Conservation (phyloP, 2,888 invertebrate species). For the Silvanus unidentatus region DNA sequence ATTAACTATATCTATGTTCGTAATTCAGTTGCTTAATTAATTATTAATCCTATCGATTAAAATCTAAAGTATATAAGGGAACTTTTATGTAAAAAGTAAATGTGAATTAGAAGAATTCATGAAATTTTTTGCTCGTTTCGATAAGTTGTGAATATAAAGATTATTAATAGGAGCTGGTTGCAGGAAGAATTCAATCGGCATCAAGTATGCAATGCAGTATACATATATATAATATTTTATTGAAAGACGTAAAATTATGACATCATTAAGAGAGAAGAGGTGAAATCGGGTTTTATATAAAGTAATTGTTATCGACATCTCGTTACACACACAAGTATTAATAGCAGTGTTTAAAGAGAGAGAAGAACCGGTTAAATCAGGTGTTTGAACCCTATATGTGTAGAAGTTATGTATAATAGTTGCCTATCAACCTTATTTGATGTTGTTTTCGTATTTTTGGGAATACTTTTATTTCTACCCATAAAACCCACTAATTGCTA, state of each 20-base stretch:
- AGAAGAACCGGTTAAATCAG: conserved; percentile 13
- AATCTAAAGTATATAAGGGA: no score
- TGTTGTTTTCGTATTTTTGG: conserved; percentile 10
- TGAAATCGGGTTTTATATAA: conserved; percentile 13
- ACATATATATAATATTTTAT: conserved; percentile 5
- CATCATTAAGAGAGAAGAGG: conserved; percentile 13
- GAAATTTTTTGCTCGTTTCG: no score
- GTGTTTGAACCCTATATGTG: conserved; percentile 13
- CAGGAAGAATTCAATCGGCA: no score
- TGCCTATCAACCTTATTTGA: conserved; percentile 5
- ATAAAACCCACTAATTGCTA: conserved; percentile 2
- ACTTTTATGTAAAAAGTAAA: no score
- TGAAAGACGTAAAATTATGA: conserved; percentile 13
- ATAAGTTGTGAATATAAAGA: no score
- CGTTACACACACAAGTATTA: conserved; percentile 14
- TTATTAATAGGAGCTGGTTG: no score
- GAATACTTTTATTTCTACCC: conserved; percentile 2
- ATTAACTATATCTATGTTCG: no score
- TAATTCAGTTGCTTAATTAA: no score
- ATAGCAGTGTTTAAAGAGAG: conserved; percentile 13
- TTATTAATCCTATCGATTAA: no score
- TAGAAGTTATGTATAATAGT: not conserved
- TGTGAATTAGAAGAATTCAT: no score
- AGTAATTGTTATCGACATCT: conserved; percentile 19
- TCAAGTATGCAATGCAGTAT: not conserved